Conservation (phyloP, 2,888 invertebrate species). For the Dysmachus trigonus region DNA sequence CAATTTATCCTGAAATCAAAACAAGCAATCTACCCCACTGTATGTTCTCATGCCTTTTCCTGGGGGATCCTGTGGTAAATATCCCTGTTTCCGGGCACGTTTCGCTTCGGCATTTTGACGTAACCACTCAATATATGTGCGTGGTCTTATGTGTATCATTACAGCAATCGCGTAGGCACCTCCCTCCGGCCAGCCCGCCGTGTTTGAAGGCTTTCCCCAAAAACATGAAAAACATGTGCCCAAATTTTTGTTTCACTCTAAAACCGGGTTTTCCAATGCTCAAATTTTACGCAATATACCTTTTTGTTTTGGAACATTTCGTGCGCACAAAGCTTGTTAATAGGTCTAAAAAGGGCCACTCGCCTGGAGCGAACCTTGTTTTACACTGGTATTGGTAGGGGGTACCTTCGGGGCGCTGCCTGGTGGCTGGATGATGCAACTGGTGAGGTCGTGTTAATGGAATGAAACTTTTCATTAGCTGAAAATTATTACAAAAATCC, state of each 20-base stretch:
- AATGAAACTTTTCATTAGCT: not conserved
- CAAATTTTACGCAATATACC: not conserved
- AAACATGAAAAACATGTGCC: not conserved
- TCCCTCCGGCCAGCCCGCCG: not conserved
- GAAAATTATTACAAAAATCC: not conserved
- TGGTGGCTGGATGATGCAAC: not conserved
- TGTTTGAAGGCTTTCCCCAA: not conserved
- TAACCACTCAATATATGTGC: not conserved
- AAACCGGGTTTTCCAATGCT: not conserved
- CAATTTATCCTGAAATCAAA: not conserved
- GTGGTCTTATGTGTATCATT: not conserved
- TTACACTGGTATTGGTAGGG: not conserved
- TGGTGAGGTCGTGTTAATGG: not conserved
- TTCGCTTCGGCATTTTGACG: not conserved
- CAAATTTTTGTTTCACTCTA: not conserved
- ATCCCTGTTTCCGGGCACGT: not conserved
- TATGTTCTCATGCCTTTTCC: not conserved
- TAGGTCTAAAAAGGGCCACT: not conserved
- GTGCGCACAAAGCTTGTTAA: not conserved
- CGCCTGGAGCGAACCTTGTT: not conserved
- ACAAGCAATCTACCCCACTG: not conserved
- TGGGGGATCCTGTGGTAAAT: not conserved
- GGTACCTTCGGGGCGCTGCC: too few species aligned
- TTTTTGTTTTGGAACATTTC: not conserved
- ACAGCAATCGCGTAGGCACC: not conserved